phyloP scores from a whole-genome alignment of 30 jellyfish, hydroid and myxozoan species.

The Cassiopea andromeda region DNA sequence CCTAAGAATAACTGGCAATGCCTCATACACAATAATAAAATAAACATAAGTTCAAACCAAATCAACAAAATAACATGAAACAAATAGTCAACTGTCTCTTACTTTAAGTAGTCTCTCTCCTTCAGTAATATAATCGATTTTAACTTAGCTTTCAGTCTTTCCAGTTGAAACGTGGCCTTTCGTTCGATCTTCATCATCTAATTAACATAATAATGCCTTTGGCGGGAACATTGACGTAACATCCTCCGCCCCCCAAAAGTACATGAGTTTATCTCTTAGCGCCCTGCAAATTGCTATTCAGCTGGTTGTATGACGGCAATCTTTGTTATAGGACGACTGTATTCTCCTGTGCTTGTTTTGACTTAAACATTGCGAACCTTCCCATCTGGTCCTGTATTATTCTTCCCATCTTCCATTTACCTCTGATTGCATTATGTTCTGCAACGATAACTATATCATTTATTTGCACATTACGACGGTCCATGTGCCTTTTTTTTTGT shows the following conservation, averaged over 20 bases:
- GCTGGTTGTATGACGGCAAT: slow-evolving; percentile 62
- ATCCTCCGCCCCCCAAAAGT: slow-evolving; percentile 73
- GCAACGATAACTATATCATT: slow-evolving; percentile 56
- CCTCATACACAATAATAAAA: not conserved
- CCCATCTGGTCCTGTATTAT: slow-evolving; percentile 69
- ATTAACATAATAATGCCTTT: not conserved
- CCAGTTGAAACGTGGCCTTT: not conserved
- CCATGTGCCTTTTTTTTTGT: slow-evolving; percentile 59
- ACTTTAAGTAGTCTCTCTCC: not conserved
- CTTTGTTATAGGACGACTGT: slow-evolving; percentile 74
- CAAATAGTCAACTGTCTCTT: not conserved
- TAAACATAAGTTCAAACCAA: not conserved
- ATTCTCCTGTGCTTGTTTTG: slow-evolving; percentile 64
- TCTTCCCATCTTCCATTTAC: slow-evolving; percentile 69
- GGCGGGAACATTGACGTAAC: slow-evolving; percentile 35
- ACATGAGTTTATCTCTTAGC: slow-evolving; percentile 14
- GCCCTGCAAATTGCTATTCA: slow-evolving; percentile 6
- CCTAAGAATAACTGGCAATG: not conserved
- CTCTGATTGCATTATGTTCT: slow-evolving; percentile 67
- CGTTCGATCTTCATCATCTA: not conserved
- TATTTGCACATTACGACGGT: slow-evolving; percentile 58
- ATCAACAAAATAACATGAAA: not conserved
- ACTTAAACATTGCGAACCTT: slow-evolving; percentile 66
- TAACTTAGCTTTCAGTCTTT: not conserved
- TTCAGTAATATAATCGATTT: not conserved